Base-by-base conservation (phyloP, 2,113 vertebrate species). In the Toxostoma redivivum region DNA sequence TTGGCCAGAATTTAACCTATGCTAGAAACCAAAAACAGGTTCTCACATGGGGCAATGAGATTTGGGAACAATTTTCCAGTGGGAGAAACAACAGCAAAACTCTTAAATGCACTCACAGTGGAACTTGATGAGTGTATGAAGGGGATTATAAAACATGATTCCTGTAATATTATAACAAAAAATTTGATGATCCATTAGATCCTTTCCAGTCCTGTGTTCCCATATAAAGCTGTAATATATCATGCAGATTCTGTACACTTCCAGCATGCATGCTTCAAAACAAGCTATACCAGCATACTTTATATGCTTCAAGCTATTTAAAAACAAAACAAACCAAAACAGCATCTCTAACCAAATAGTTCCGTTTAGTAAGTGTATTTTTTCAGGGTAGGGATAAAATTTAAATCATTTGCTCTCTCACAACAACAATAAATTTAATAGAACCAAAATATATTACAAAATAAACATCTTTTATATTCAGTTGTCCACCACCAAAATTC, bases 401-500 rank as follows among this genome's bases (percentile, higher is more conserved):
- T 87, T 84, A 86, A 94, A 78, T 92, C 0, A 90, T 82, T 86
- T 95, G 62, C 69, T 86, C n/a, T 86, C 53, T 56, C 65, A 60
- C 22, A 45, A 12, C 11, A 12, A 23, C 48, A 85, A 80, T 86
- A 64, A 93, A 95, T 90, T 91, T 21, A 61, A 30, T 27, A 85
- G 28, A 78, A 92, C 35, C 33, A 33, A 94, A 89, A 89, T 66
- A 51, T 85, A 81, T 90, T 91, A 70, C 28, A 90, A 96, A 88
- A 94, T 58, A 94, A 96, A 67, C 37, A 92, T n/a, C 10, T 79
- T 89, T 56, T 69, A 73, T 56, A 53, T 90, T 93, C 94, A 97
- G 81, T 92, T 98, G 86, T 97, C 92, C 89, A 76, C 91, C 66
- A 92, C 30, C 65, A 60, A 96, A 97, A 97, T 91, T 93, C 91